Evolutionary conservation across 2,797 vertebrate species (phyloP).

Genomic region (Stomatorhinus walkeri): DNA sequence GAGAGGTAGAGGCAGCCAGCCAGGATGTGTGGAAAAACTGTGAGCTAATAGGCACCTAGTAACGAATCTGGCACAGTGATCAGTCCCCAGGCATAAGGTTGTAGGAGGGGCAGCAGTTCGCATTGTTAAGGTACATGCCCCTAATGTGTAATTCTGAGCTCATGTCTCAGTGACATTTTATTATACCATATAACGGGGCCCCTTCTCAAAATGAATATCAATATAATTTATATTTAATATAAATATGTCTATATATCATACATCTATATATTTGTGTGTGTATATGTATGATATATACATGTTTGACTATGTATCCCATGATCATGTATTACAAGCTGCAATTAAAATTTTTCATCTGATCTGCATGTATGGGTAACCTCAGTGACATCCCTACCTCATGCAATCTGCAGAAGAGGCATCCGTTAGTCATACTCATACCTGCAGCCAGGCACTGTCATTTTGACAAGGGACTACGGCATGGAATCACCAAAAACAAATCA

Average conservation of each 20-base stretch:
- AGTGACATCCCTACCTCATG: neutral
- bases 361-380: neutral
- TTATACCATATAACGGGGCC: neutral
- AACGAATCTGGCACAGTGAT: neutral
- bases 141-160: neutral
- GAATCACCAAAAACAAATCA: neutral
- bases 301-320: neutral
- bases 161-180: neutral
- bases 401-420: neutral
- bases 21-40: conserved; percentile 6
- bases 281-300: neutral
- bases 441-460: neutral
- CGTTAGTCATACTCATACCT: neutral
- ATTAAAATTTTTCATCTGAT: neutral
- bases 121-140: neutral
- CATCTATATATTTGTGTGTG: neutral
- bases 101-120: neutral
- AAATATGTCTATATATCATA: neutral
- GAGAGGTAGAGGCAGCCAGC: neutral
- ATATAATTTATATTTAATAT: neutral
- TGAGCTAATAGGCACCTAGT: neutral
- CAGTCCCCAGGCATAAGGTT: neutral
- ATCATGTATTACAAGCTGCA: neutral
- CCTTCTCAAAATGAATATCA: neutral
- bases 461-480: neutral